These are phyloP conservation scores for Ceyx margarethae DNA, from an alignment of 2,113 vertebrate genomes.

Conservation along the genomic window DNA sequence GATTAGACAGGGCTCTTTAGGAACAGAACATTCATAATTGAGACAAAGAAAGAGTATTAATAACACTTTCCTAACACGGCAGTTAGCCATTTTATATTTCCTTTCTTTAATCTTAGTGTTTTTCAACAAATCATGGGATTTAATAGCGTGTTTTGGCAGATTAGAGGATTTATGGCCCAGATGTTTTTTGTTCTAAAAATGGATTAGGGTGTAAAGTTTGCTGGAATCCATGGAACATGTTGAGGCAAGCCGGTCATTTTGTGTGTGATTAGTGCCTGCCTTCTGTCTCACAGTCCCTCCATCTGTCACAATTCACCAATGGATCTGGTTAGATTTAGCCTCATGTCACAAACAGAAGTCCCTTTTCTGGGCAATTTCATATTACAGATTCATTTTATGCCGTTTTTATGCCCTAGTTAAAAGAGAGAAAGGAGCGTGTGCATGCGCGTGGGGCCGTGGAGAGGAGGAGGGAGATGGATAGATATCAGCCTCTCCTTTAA, in stretches of 20 bases:
- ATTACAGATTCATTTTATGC: constrained; percentile 79
- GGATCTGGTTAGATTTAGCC: constrained; percentile 82
- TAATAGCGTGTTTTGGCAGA: constrained; percentile 94
- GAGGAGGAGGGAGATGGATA: constrained; percentile 28
- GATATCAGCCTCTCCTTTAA: constrained; percentile 66
- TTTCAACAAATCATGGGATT: constrained; percentile 98
- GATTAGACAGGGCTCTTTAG: constrained; percentile 98
- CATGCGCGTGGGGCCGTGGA: background rate
- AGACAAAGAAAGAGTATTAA: constrained; percentile 94
- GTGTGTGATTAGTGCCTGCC: constrained; percentile 83
- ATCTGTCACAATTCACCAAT: constrained; percentile 86
- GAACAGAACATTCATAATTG: constrained; percentile 88
- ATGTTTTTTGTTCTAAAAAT: constrained; percentile 99
- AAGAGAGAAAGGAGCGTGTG: constrained; percentile 60
- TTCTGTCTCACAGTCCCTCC: constrained; percentile 82
- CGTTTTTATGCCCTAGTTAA: constrained; percentile 77
- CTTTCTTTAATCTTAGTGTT: constrained; percentile 97
- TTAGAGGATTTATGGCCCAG: constrained; percentile 97
- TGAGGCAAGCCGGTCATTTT: constrained; percentile 82
- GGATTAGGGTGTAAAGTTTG: constrained; percentile 97
- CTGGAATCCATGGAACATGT: constrained; percentile 88
- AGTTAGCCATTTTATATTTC: constrained; percentile 93
- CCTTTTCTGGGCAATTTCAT: constrained; percentile 84
- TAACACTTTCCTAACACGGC: constrained; percentile 86
- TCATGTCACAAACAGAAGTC: constrained; percentile 82